phyloP scores from a whole-genome alignment of 2,888 invertebrate genomes.

The Drosophila setosimentum region DNA sequence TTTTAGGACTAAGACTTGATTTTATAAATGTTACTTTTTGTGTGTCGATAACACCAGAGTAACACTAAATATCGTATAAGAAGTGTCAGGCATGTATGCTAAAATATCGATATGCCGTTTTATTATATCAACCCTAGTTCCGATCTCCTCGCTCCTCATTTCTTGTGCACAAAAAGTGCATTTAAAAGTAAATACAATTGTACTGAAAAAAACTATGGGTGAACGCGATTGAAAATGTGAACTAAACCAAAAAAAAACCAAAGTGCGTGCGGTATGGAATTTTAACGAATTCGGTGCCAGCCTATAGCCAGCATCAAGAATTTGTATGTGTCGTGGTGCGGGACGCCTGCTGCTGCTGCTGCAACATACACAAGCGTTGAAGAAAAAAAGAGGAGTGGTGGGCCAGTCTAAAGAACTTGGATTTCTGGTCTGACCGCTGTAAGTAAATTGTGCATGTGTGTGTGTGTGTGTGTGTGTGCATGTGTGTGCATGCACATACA shows the following conservation, averaged over 20 bases:
- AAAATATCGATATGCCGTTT: slow-evolving; percentile 17
- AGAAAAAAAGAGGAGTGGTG: slow-evolving; percentile 72
- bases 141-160: slow-evolving; percentile 36
- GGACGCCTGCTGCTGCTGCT: slow-evolving; percentile 58
- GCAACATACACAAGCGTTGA: slow-evolving; percentile 58
- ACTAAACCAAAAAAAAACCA: slow-evolving; percentile 24
- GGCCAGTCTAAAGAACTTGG: slow-evolving; percentile 61
- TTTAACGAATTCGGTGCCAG: slow-evolving; percentile 26
- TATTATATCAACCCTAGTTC: slow-evolving; percentile 30
- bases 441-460: slow-evolving; percentile 50
- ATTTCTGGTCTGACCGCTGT: slow-evolving; percentile 64
- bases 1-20: background rate
- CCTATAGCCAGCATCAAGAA: slow-evolving; percentile 46
- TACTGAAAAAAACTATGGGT: slow-evolving; percentile 15
- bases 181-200: slow-evolving; percentile 35
- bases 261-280: slow-evolving; percentile 38
- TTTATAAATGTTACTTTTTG: background rate
- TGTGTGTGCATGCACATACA: slow-evolving; percentile 3
- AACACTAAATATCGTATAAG: background rate
- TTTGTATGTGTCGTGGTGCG: slow-evolving; percentile 48
- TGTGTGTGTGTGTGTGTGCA: slow-evolving; percentile 9
- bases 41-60: background rate
- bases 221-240: slow-evolving; percentile 23
- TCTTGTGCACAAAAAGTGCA: slow-evolving; percentile 44
- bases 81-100: background rate